Evolutionary conservation across 2,797 vertebrate species (phyloP).

Genomic region (Melanotaenia nigrans): DNA sequence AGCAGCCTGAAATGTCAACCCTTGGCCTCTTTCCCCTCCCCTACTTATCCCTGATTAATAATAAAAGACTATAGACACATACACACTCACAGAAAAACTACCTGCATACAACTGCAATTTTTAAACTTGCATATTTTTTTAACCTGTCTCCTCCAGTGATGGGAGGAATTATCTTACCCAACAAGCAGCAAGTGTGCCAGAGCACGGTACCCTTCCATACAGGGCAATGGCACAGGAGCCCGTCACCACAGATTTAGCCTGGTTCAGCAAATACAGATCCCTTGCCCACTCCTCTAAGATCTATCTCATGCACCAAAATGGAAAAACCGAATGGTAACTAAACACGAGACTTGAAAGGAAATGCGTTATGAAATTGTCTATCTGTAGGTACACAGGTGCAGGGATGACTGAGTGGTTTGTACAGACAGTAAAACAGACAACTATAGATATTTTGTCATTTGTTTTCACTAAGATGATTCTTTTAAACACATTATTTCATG

Average conservation of each 20-base stretch:
- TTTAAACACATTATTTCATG: slow-evolving; percentile 24
- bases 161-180: slow-evolving; percentile 46
- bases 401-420: slow-evolving; percentile 11
- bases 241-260: slow-evolving; percentile 61
- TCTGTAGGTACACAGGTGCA: slow-evolving; percentile 13
- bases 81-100: slow-evolving; percentile 19
- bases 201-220: slow-evolving; percentile 36
- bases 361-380: slow-evolving; percentile 22
- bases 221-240: slow-evolving; percentile 34
- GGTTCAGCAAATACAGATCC: slow-evolving; percentile 56
- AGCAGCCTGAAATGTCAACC: slow-evolving; percentile 67
- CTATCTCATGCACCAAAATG: slow-evolving; percentile 36
- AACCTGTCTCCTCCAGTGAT: slow-evolving; percentile 12
- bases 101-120: slow-evolving; percentile 16
- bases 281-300: slow-evolving; percentile 27
- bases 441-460: slow-evolving; percentile 7
- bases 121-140: slow-evolving; percentile 28
- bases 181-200: slow-evolving; percentile 31
- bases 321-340: slow-evolving; percentile 25
- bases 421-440: background rate
- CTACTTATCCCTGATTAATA: slow-evolving; percentile 63
- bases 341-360: slow-evolving; percentile 18
- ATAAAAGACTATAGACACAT: slow-evolving; percentile 51
- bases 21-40: slow-evolving; percentile 42
- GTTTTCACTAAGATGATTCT: background rate